Percentiles rank a stretch among this genome's conserved stretches.
Evolutionary conservation across 2,797 vertebrate species (phyloP).

Genomic region (Varecia variegata): DNA sequence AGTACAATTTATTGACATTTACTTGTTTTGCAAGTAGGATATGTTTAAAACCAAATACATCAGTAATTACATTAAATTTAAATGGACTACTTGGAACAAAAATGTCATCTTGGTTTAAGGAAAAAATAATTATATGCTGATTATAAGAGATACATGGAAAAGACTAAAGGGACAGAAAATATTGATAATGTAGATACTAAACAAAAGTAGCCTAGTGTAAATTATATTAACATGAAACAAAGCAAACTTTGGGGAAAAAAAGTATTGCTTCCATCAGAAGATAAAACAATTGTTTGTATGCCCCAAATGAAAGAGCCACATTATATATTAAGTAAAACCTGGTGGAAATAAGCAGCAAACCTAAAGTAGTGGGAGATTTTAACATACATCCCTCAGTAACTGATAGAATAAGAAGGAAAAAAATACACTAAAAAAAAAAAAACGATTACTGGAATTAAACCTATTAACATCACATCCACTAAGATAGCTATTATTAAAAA

Average conservation of each 20-base stretch:
- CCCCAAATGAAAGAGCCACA: neutral
- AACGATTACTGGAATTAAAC: neutral
- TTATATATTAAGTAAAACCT: neutral
- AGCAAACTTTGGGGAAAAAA: neutral
- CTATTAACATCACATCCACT: neutral
- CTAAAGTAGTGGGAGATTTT: neutral
- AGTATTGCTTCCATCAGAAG: neutral
- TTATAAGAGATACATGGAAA: neutral
- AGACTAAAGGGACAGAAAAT: neutral
- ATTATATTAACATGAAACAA: neutral
- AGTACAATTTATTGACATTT: neutral
- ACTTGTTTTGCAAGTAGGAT: neutral
- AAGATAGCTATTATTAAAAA: neutral
- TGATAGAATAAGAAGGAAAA: neutral
- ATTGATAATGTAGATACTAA: neutral
- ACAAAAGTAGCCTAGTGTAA: neutral
- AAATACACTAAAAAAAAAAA: neutral
- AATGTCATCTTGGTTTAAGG: neutral
- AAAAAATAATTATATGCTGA: neutral
- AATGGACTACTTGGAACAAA: neutral
- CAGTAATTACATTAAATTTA: neutral
- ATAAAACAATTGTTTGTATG: neutral
- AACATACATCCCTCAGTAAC: neutral
- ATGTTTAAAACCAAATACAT: neutral
- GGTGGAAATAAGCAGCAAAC: neutral